Conservation (phyloP, 2,113 vertebrate species). For the Prochilodus magdalenae region DNA sequence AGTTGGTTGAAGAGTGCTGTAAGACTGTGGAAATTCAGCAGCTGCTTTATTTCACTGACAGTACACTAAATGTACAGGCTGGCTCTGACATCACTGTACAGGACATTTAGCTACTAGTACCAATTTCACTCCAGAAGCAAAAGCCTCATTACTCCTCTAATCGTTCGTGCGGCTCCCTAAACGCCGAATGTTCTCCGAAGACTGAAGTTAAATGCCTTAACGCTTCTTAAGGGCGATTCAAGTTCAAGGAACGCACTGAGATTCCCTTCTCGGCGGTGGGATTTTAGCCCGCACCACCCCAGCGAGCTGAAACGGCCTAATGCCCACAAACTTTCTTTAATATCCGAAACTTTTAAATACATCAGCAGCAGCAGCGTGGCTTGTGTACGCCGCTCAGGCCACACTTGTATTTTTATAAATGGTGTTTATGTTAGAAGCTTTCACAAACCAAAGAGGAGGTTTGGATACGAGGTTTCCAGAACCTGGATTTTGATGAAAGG, state of each 20-base stretch:
- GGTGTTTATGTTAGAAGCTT: too few species aligned
- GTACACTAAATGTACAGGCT: background rate
- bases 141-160: constrained; percentile 8
- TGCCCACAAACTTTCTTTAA: background rate
- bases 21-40: background rate
- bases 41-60: background rate
- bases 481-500: too few species aligned
- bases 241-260: background rate
- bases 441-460: too few species aligned
- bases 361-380: too few species aligned
- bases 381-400: too few species aligned
- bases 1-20: too few species aligned
- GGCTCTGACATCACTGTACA: constrained; percentile 8
- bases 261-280: background rate
- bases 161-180: background rate
- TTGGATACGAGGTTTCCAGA: too few species aligned
- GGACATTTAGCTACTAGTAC: background rate
- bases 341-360: too few species aligned
- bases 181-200: background rate
- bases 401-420: too few species aligned
- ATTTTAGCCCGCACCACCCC: background rate
- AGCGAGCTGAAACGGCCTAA: background rate
- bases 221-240: background rate
- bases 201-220: background rate
- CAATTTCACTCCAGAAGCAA: background rate